Conservation (phyloP, 2,113 vertebrate species). For the Pycnonotus jocosus region DNA sequence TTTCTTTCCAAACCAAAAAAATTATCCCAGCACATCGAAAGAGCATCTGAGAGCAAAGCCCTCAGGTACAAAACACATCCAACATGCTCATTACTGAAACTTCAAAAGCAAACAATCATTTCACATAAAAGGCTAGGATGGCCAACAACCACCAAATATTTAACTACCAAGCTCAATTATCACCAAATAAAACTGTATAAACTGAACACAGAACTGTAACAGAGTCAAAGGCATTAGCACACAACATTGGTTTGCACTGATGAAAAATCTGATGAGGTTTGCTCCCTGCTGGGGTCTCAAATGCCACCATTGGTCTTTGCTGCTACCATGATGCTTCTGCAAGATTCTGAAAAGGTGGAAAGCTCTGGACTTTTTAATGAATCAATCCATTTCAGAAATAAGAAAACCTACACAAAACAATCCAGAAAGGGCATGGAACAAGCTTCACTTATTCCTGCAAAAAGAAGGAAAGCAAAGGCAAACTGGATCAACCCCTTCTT, state of each 20-base stretch:
- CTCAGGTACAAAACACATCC: neutral
- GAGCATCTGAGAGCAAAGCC: neutral
- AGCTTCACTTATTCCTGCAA: neutral
- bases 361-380: neutral
- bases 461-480: neutral
- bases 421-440: neutral
- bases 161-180: neutral
- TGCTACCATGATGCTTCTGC: neutral
- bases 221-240: neutral
- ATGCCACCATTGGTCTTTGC: neutral
- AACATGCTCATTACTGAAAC: neutral
- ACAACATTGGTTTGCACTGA: neutral
- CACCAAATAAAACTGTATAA: constrained; percentile 25
- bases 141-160: neutral
- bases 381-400: neutral
- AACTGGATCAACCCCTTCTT: neutral
- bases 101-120: constrained; percentile 9
- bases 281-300: neutral
- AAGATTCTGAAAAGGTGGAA: neutral
- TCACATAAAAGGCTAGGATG: neutral
- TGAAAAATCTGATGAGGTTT: neutral
- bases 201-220: neutral
- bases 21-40: neutral
- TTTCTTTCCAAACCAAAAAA: neutral
- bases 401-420: neutral